Conservation (phyloP, 2,797 vertebrate species). For the Salarias fasciatus region DNA sequence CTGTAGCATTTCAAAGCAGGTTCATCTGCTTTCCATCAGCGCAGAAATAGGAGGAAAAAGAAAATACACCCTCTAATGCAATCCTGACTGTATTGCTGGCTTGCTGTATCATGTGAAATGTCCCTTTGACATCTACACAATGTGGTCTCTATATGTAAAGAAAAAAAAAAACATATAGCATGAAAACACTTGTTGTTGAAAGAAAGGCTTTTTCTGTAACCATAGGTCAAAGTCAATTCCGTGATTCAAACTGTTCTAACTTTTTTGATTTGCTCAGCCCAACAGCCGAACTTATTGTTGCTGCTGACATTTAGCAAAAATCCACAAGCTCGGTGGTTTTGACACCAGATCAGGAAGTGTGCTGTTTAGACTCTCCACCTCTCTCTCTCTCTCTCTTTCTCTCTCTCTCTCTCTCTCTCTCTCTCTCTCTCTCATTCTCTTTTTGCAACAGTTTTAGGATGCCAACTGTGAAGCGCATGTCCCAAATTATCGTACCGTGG, state of each 20-base stretch:
- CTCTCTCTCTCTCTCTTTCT: too few species aligned
- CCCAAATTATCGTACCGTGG: constrained; percentile 48
- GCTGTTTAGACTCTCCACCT: constrained; percentile 30
- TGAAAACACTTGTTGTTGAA: constrained; percentile 18
- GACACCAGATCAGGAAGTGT: constrained; percentile 77
- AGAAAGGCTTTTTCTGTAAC: constrained; percentile 14
- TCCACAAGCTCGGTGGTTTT: constrained; percentile 78
- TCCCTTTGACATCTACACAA: constrained; percentile 41
- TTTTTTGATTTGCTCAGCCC: constrained; percentile 48
- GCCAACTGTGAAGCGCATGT: constrained; percentile 38
- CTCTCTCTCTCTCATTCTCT: too few species aligned
- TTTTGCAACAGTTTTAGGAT: constrained; percentile 59
- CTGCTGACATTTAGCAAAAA: constrained; percentile 78
- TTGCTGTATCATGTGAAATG: constrained; percentile 27
- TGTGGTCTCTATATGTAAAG: constrained; percentile 33
- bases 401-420: too few species aligned
- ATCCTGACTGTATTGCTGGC: constrained; percentile 7
- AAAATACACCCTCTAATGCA: constrained; percentile 26
- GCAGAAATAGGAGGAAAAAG: constrained; percentile 27
- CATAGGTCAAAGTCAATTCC: constrained; percentile 37
- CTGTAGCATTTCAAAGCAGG: constrained; percentile 57
- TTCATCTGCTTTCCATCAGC: constrained; percentile 51
- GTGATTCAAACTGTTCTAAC: constrained; percentile 44
- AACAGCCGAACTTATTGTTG: constrained; percentile 56
- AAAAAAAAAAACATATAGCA: constrained; percentile 12